A percentile compares a stretch with the other conserved stretches of the same genome.
phyloP scores from a whole-genome alignment of 2,797 vertebrate genomes.

The Hoplostethus atlanticus region DNA sequence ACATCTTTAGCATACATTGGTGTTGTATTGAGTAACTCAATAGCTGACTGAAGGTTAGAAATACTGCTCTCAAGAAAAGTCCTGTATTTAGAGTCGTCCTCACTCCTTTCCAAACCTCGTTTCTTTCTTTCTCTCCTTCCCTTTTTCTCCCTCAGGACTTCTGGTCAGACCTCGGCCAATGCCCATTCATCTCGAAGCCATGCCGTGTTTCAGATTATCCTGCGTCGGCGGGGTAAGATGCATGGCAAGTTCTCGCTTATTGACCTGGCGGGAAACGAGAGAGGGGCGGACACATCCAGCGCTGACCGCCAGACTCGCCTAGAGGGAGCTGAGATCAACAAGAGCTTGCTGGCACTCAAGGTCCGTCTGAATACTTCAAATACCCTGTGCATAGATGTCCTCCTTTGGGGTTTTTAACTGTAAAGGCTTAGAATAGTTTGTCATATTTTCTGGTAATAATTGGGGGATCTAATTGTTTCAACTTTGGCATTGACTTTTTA shows the following conservation, averaged over 20 bases:
- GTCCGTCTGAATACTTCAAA: slow-evolving; percentile 70
- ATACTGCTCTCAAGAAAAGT: no score
- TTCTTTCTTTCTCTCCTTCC: not conserved
- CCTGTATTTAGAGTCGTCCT: no score
- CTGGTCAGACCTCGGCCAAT: slow-evolving; percentile 97
- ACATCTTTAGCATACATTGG: no score
- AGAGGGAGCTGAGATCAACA: slow-evolving; percentile 99
- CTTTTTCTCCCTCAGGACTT: slow-evolving; percentile 86
- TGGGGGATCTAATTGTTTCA: no score
- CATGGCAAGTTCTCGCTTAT: slow-evolving; percentile 99
- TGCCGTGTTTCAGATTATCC: slow-evolving; percentile 98
- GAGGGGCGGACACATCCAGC: slow-evolving; percentile 97
- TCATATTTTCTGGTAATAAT: not conserved
- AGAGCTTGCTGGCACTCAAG: slow-evolving; percentile 98
- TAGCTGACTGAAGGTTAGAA: no score
- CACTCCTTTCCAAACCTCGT: not conserved
- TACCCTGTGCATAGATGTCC: not conserved
- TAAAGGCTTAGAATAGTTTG: not conserved
- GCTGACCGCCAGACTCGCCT: slow-evolving; percentile 96
- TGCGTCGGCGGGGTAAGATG: slow-evolving; percentile 94
- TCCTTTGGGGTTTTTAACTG: not conserved
- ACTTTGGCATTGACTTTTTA: no score
- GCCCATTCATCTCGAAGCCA: slow-evolving; percentile 98
- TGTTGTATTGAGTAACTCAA: no score
- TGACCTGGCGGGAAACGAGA: slow-evolving; percentile 97